Evolutionary conservation across 1,140 invertebrate genomes (phyloP), one percentile per base, ranked within the genome.

Genomic region (Hycleus cichorii): DNA sequence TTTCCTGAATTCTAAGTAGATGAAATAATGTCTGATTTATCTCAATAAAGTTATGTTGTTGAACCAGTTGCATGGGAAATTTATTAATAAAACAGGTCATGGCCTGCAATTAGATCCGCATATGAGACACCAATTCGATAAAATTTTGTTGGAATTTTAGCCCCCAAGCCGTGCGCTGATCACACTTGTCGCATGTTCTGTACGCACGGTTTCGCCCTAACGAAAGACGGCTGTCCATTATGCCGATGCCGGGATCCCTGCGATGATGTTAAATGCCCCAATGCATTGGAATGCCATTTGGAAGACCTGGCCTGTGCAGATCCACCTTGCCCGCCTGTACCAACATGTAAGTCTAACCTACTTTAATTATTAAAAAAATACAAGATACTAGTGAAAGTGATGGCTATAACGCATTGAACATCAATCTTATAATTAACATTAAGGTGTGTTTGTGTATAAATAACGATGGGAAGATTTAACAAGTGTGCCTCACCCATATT

Each of bases 161-260:
- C 73, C 49, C 83, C 83, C 0, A 79, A 80, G 27, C 75, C 81
- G 2, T 93, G 90, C 66, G 83, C 86, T 1, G 86, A 86, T 0
- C 87, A 88, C 60, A 87, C 84, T 0, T 93, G 90, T 65, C 81
- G 90, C n/a, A 93, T 93, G 90, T 80, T 91, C 49, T 93, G 90
- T 69, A 88, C 89, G 0, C 81, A 89, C 59, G 89, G 88, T 45
- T 93, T 93, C 71, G 80, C 86, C 66, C 77, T 90, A 64, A 81
- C 82, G 57, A 63, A 75, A 0, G 82, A 85, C 49, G 90, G 90
- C 4, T 93, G 90, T 71, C 83, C 85, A 0, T 75, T 88, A 11
- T 93, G 91, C 73, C 82, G 86, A 60, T 93, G 91, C 63, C 76
- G 84, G 2, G 89, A 93, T 72, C 88, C 89, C 0, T 93, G 91